These are phyloP conservation scores for Halichondria panicea DNA, from an alignment of 37 sponge, comb jelly and placozoan species.

Conservation along the genomic window DNA sequence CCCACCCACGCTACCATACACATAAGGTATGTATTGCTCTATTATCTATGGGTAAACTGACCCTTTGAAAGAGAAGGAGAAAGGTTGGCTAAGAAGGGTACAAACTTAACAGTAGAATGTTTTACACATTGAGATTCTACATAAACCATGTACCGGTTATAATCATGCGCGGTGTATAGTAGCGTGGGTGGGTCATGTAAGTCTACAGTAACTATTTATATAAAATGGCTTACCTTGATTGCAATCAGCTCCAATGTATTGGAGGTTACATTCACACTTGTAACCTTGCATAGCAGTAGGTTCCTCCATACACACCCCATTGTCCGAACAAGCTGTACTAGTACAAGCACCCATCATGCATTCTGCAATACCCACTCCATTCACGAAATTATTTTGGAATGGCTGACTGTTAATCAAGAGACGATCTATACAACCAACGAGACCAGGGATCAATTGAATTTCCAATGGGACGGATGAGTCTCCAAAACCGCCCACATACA, in stretches of 20 bases:
- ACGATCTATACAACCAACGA: slow-evolving; percentile 49
- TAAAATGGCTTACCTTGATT: slow-evolving; percentile 23
- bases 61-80: slow-evolving; percentile 1
- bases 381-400: neutral
- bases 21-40: too few species aligned
- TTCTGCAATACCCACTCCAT: neutral
- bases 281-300: slow-evolving; percentile 3
- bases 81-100: neutral
- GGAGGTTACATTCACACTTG: slow-evolving; percentile 39
- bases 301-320: slow-evolving; percentile 36
- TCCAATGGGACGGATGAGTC: too few species aligned
- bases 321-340: slow-evolving; percentile 18
- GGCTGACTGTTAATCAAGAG: neutral
- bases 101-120: neutral
- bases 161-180: too few species aligned
- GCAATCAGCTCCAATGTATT: slow-evolving; percentile 32
- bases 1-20: too few species aligned
- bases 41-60: too few species aligned
- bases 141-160: too few species aligned
- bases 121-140: neutral
- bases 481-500: slow-evolving; percentile 44
- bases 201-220: too few species aligned
- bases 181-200: too few species aligned
- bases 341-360: slow-evolving; percentile 18
- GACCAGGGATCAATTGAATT: slow-evolving; percentile 12